phyloP scores from a whole-genome alignment of 2,797 vertebrate species.

The Momotus momota region DNA sequence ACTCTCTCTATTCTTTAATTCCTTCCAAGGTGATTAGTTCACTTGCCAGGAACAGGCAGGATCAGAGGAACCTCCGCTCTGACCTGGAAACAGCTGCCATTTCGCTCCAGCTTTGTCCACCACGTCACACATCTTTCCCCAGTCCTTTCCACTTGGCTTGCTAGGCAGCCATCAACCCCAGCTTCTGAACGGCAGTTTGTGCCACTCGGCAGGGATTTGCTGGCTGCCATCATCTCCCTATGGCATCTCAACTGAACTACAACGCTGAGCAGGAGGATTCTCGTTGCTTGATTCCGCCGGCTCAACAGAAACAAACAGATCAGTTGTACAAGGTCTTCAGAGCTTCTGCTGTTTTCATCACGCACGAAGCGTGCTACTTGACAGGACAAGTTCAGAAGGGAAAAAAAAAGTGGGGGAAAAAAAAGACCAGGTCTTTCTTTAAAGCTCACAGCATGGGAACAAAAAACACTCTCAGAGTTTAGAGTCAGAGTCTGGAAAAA shows the following conservation, averaged over 20 bases:
- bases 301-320: not conserved
- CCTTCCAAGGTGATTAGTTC: not conserved
- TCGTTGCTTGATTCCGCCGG: not conserved
- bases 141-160: not conserved
- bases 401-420: not conserved
- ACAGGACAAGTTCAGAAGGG: not conserved
- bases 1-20: not conserved
- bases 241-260: not conserved
- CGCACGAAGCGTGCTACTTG: not conserved
- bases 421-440: not conserved
- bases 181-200: not conserved
- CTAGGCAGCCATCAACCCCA: not conserved
- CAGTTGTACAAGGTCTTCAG: not conserved
- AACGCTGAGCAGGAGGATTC: not conserved
- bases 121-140: too few relatives aligned
- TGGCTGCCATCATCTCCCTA: not conserved
- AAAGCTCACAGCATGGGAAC: not conserved
- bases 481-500: not conserved
- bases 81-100: too few relatives aligned
- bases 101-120: too few relatives aligned
- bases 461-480: not conserved
- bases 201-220: fast-evolving
- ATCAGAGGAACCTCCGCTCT: not conserved
- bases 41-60: not conserved
- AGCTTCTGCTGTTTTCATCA: not conserved